Evolutionary conservation across 2,113 vertebrate genomes (phyloP), one percentile per base, ranked within the genome.

Genomic region (Ammodramus savannarum): DNA sequence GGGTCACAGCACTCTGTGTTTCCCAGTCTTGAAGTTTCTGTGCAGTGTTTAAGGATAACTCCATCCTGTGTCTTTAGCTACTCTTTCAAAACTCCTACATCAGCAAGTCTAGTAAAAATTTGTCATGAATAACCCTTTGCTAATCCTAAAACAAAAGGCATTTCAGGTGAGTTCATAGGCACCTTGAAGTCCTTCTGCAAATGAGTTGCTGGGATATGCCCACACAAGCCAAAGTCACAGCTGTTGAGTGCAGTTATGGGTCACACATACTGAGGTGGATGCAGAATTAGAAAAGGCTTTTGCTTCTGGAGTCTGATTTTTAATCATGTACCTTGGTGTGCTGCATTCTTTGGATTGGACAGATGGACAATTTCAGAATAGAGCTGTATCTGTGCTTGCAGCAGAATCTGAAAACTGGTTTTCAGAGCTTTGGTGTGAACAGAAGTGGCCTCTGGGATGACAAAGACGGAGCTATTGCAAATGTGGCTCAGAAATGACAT

Each of bases 331-430:
- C 14, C 38, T 81, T 72, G 48, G 13, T 52, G 27, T 19, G 68
- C 34, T 78, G 7, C 3, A 1, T 74, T 89, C 69, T 67, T 85
- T 61, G 6, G 14, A 68, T 2, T 32, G 41, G 62, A 57, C 41
- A 68, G 85, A 54, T 1, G 2, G 65, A 31, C 52, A 87, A 13
- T 44, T 80, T 59, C 2, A 43, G 46, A 83, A 29, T 38, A 73
- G 23, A 0, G 0, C 44, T 3, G 0, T 17, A 36, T 23, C 25
- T 57, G 1, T 41, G 41, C 12, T 61, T 93, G 26, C 57, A 78
- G 36, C 13, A 59, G 26, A 48, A 44, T 29, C 26, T 76, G 34
- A 61, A 89, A 80, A 83, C 20, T 46, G 44, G 20, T 46, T 46
- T 46, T 46, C 44, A 46, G 44, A 46, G 44, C 21, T 46, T 46